A percentile compares a stretch with the other conserved stretches of the same genome.
Evolutionary conservation across 2,888 invertebrate genomes (phyloP).

Genomic region (Agrotis exclamationis): DNA sequence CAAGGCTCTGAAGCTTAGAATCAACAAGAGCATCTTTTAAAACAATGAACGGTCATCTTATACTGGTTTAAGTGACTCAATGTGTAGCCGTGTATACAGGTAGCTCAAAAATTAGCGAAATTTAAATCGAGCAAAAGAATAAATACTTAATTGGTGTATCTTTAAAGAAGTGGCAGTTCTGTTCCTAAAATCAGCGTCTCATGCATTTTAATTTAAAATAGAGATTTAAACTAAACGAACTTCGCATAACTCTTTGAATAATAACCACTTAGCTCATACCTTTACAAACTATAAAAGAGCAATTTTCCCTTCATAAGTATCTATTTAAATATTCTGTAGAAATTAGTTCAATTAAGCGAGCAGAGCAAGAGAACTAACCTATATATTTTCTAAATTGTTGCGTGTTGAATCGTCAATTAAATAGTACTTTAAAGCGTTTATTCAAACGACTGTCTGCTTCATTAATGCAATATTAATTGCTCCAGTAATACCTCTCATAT

Average conservation of each 20-base stretch:
- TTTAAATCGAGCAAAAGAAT: too few species aligned
- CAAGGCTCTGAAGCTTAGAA: too few species aligned
- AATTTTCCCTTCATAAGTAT: background rate
- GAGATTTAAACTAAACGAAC: background rate
- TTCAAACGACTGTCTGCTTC: constrained; percentile 70
- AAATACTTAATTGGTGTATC: too few species aligned
- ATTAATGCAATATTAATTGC: constrained; percentile 77
- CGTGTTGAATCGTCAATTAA: constrained; percentile 85
- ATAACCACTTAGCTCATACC: constrained; percentile 2
- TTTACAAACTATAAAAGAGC: background rate
- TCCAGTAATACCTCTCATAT: constrained; percentile 63
- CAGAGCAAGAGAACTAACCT: constrained; percentile 69
- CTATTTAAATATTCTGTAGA: constrained; percentile 19
- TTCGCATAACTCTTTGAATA: background rate
- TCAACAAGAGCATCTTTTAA: too few species aligned
- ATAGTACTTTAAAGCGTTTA: constrained; percentile 81
- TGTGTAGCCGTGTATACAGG: too few species aligned
- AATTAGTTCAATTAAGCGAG: constrained; percentile 39
- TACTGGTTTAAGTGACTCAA: too few species aligned
- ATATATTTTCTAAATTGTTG: constrained; percentile 80
- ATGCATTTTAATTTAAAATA: background rate
- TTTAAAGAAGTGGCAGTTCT: too few species aligned
- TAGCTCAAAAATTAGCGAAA: too few species aligned
- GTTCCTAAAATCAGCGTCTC: background rate
- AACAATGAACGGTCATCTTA: too few species aligned